Conservation (phyloP, 2,888 invertebrate species). For the Pogonocherus hispidulus region DNA sequence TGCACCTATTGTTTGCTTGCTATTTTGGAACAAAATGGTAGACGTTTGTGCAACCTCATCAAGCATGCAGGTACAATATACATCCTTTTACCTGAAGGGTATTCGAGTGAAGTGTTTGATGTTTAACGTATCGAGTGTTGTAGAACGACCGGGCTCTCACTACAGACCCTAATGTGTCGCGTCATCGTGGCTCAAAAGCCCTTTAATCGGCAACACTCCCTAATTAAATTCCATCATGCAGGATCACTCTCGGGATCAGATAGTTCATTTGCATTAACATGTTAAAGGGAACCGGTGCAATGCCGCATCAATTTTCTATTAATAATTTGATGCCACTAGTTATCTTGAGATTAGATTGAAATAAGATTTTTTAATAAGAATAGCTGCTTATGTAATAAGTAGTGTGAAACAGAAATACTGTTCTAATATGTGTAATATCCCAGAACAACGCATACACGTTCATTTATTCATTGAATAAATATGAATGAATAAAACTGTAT, state of each 20-base stretch:
- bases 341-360: background rate
- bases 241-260: constrained; percentile 52
- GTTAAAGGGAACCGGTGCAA: constrained; percentile 44
- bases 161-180: constrained; percentile 24
- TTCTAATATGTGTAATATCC: too few species aligned
- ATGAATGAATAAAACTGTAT: too few species aligned
- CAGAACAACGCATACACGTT: too few species aligned
- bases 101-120: constrained; percentile 38
- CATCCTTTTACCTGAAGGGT: constrained; percentile 30
- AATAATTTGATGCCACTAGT: background rate
- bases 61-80: background rate
- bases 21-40: background rate
- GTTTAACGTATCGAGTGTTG: constrained; percentile 32
- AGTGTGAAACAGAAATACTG: too few species aligned
- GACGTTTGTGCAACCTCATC: background rate
- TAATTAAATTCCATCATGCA: constrained; percentile 48
- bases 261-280: constrained; percentile 53
- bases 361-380: too few species aligned
- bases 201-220: constrained; percentile 45
- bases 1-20: background rate
- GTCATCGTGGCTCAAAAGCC: constrained; percentile 44
- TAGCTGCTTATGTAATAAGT: too few species aligned
- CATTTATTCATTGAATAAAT: too few species aligned
- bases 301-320: constrained; percentile 1
- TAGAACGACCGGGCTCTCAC: constrained; percentile 24